Evolutionary conservation across 2,888 invertebrate species (phyloP).

Genomic region (Pemphredon lugubris): DNA sequence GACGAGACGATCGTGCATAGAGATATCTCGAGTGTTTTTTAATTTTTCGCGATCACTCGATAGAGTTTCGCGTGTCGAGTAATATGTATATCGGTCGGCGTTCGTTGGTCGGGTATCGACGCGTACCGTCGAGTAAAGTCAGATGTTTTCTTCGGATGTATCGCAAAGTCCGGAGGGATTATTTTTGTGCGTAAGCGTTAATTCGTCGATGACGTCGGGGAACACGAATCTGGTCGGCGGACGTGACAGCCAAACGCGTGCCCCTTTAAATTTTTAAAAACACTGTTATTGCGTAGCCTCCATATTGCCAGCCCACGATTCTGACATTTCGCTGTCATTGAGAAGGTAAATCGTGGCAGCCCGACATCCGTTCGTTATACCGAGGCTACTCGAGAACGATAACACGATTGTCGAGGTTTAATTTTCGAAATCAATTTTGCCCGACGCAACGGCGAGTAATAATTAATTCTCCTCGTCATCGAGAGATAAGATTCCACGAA

Average conservation of each 20-base stretch:
- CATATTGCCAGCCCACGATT: conserved; percentile 9
- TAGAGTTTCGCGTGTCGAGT: too few relatives aligned
- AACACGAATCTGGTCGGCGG: conserved; percentile 19
- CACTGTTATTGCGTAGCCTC: conserved; percentile 36
- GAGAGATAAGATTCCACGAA: too few relatives aligned
- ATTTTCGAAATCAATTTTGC: too few relatives aligned
- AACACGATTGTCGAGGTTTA: too few relatives aligned
- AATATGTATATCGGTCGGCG: neutral
- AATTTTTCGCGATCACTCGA: too few relatives aligned
- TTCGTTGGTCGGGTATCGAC: neutral
- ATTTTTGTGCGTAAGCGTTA: conserved; percentile 35
- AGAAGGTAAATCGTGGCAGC: conserved; percentile 33
- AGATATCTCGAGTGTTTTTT: neutral
- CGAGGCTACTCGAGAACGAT: too few relatives aligned
- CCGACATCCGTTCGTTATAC: too few relatives aligned
- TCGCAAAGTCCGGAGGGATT: conserved; percentile 11
- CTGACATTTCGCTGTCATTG: conserved; percentile 43
- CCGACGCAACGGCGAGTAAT: too few relatives aligned
- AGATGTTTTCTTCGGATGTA: conserved; percentile 7
- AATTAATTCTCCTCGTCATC: too few relatives aligned
- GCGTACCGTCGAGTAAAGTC: conserved; percentile 4
- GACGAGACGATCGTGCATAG: neutral
- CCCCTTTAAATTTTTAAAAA: conserved; percentile 58
- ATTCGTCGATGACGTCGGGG: conserved; percentile 38
- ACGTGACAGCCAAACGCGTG: conserved; percentile 11